Conservation (phyloP, 2,797 vertebrate genomes). For the Tinamus major region DNA sequence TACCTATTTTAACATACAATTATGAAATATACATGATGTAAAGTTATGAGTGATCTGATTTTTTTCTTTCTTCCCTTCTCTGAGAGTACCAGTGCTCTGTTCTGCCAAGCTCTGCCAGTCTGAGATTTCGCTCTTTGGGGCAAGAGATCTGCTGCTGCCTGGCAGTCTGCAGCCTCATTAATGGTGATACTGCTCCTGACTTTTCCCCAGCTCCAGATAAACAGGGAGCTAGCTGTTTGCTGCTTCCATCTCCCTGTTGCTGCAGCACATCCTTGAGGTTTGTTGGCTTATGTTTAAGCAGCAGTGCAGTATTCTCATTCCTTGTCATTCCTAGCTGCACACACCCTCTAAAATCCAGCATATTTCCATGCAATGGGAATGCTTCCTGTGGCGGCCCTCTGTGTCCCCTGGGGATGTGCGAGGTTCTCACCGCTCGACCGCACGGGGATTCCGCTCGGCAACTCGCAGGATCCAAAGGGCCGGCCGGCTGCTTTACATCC, state of each 20-base stretch:
- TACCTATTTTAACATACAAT: conserved; percentile 53
- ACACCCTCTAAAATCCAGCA: neutral
- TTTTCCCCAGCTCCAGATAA: conserved; percentile 3
- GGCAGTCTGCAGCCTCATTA: neutral
- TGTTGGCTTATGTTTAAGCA: neutral
- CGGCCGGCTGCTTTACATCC: neutral
- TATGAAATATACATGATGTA: conserved; percentile 58
- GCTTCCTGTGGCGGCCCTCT: fast-evolving
- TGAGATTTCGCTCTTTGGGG: neutral
- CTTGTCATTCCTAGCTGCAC: neutral
- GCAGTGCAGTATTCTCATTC: neutral
- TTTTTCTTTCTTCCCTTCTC: neutral
- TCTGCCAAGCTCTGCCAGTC: neutral
- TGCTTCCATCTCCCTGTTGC: neutral
- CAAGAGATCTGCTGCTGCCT: neutral
- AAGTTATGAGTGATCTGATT: neutral
- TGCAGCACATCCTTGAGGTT: neutral
- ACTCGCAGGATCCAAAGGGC: neutral
- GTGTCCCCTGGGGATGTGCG: fast-evolving
- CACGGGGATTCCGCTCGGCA: neutral
- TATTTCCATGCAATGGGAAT: neutral
- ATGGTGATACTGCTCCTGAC: neutral
- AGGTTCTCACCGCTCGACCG: neutral
- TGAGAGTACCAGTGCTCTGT: neutral
- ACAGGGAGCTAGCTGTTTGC: neutral